Conservation (phyloP, 2,113 vertebrate species). For the Erythrolamprus reginae region DNA sequence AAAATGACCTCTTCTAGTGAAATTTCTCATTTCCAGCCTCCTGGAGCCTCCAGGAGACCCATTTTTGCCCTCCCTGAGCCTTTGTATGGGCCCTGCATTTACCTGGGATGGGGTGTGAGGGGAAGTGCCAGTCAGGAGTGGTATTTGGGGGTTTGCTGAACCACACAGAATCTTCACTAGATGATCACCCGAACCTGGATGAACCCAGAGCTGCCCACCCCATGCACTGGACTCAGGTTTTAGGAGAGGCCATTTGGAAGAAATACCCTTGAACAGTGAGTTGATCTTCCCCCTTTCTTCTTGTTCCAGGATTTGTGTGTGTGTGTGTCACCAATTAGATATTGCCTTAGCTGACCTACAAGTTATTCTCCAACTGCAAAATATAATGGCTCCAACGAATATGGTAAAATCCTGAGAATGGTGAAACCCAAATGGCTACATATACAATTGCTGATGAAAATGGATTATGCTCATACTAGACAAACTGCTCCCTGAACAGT, state of each 20-base stretch:
- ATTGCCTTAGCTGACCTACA: not conserved
- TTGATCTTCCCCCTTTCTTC: not conserved
- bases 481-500: not conserved
- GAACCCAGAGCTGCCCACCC: no score
- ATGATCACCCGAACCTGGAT: no score
- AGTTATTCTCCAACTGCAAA: not conserved
- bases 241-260: not conserved
- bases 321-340: not conserved
- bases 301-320: not conserved
- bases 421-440: not conserved
- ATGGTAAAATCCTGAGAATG: not conserved
- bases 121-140: no score
- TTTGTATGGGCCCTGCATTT: no score
- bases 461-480: not conserved
- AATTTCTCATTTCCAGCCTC: no score
- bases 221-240: not conserved
- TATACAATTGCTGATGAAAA: not conserved
- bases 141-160: no score
- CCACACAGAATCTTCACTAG: no score
- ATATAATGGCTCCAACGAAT: not conserved
- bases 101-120: no score
- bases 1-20: no score
- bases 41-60: no score
- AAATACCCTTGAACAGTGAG: not conserved
- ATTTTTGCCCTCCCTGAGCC: no score